Percentiles rank a stretch among this genome's conserved stretches.
Evolutionary conservation across 2,113 vertebrate genomes (phyloP).

Genomic region (Aythya baeri): DNA sequence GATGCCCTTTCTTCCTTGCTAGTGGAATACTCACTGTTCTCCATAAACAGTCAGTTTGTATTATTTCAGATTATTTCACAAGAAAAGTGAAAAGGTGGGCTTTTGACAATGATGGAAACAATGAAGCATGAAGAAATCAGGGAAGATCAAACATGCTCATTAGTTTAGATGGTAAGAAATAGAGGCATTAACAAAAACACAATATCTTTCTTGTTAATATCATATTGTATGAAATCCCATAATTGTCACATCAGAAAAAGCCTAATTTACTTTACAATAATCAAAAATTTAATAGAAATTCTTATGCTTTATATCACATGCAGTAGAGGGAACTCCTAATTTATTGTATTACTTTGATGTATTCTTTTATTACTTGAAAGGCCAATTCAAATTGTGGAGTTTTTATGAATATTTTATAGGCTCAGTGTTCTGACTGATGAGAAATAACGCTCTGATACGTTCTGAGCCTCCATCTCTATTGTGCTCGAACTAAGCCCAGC

Average conservation of each 20-base stretch:
- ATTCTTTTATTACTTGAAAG: slow-evolving; percentile 43
- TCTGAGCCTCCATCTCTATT: background rate
- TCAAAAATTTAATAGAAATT: slow-evolving; percentile 49
- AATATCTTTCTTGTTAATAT: background rate
- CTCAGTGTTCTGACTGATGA: background rate
- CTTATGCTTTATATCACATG: background rate
- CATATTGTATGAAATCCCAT: background rate
- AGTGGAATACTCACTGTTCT: background rate
- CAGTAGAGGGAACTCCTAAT: background rate
- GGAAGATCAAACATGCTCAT: slow-evolving; percentile 26
- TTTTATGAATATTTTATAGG: slow-evolving; percentile 50
- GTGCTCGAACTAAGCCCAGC: background rate
- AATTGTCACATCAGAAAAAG: background rate
- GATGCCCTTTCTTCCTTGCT: background rate
- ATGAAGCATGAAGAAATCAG: background rate
- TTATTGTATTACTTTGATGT: slow-evolving; percentile 37
- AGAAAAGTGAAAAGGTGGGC: background rate
- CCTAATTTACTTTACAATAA: slow-evolving; percentile 24
- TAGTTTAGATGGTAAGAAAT: background rate
- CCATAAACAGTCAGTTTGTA: slow-evolving; percentile 13
- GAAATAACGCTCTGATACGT: background rate
- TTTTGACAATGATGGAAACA: slow-evolving; percentile 36
- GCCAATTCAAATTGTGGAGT: slow-evolving; percentile 8
- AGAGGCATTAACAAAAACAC: background rate
- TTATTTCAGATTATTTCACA: slow-evolving; percentile 28